Percentiles rank a stretch among this genome's conserved stretches.
Conservation (phyloP, 2,888 invertebrate species). For the Diadromus collaris region DNA sequence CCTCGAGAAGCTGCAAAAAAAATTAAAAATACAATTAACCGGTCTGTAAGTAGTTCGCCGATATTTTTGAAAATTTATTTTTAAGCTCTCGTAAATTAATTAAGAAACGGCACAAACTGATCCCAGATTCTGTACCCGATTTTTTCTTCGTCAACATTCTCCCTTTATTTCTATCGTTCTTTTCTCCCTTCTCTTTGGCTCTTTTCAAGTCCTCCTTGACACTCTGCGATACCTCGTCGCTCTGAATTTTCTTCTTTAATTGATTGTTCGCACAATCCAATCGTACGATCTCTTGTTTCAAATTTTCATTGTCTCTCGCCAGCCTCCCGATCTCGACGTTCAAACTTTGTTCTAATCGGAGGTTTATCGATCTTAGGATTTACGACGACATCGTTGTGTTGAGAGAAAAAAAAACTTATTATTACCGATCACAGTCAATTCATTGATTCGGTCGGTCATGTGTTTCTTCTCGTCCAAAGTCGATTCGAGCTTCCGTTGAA, state of each 20-base stretch:
- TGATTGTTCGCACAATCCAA: constrained; percentile 76
- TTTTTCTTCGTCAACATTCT: constrained; percentile 61
- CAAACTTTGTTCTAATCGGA: constrained; percentile 79
- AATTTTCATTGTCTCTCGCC: constrained; percentile 78
- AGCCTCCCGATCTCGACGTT: constrained; percentile 81
- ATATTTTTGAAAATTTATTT: not conserved
- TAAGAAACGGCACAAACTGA: constrained; percentile 15
- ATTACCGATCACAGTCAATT: constrained; percentile 83
- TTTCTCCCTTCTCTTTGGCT: constrained; percentile 65
- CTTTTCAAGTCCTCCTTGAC: constrained; percentile 56
- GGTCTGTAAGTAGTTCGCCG: not conserved
- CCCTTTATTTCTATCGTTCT: constrained; percentile 68
- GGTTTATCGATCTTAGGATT: constrained; percentile 31
- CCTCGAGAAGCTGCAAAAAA: constrained; percentile 53
- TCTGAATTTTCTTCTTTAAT: constrained; percentile 65
- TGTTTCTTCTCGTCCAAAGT: constrained; percentile 82
- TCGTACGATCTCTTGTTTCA: constrained; percentile 80
- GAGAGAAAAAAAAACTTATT: constrained; percentile 17
- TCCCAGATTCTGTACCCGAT: constrained; percentile 61
- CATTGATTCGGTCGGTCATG: constrained; percentile 82
- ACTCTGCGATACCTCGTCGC: constrained; percentile 46
- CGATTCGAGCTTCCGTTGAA: constrained; percentile 83
- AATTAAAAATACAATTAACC: constrained; percentile 1
- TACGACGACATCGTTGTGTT: not conserved
- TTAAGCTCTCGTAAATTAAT: constrained; percentile 3